phyloP scores from a whole-genome alignment of 2,113 vertebrate species.

The Megaptera novaeangliae region DNA sequence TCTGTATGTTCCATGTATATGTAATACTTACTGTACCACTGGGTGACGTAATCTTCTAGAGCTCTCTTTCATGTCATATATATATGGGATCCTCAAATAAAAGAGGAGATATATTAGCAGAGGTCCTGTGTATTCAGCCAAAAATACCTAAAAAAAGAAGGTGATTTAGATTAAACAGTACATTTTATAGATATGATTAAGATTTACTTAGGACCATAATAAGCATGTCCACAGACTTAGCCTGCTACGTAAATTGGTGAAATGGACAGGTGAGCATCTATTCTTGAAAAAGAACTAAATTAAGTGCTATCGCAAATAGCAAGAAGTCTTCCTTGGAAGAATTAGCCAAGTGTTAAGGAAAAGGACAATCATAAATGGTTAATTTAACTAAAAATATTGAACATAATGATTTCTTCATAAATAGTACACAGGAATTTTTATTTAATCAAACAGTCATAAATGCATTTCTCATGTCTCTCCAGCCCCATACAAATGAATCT shows the following conservation, averaged over 20 bases:
- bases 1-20: no score
- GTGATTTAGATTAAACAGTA: not conserved
- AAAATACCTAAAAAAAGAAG: slow-evolving; percentile 81
- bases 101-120: slow-evolving; percentile 86
- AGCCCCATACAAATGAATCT: not conserved
- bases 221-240: not conserved
- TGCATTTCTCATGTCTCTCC: not conserved
- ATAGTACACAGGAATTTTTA: not conserved
- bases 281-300: not conserved
- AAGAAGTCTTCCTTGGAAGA: not conserved
- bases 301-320: not conserved
- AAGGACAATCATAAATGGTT: not conserved
- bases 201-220: not conserved
- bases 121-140: slow-evolving; percentile 84
- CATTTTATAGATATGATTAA: not conserved
- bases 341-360: not conserved
- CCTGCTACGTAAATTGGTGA: not conserved
- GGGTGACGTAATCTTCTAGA: slow-evolving; percentile 76
- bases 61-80: slow-evolving; percentile 80
- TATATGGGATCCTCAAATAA: slow-evolving; percentile 81
- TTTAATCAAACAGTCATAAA: not conserved
- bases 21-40: slow-evolving; percentile 84
- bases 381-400: not conserved
- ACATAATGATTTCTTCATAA: not conserved
- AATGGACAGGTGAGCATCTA: not conserved